These are phyloP conservation scores for Seriola aureovittata DNA, from an alignment of 2,113 vertebrate genomes.

Conservation along the genomic window DNA sequence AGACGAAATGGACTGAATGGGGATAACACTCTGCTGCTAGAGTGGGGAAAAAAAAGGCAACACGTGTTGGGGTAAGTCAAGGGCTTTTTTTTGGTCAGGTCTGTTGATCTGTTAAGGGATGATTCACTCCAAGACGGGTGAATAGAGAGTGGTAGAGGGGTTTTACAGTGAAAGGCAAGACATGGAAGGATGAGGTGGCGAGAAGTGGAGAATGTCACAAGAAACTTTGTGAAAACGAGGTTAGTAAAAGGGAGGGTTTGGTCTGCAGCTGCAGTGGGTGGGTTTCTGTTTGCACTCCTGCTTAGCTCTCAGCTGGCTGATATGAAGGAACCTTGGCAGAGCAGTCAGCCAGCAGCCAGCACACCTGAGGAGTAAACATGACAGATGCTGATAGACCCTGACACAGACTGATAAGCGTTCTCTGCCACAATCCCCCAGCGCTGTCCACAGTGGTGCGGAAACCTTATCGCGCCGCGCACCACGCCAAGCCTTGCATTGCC, in stretches of 20 bases:
- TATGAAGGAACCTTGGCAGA: conserved; percentile 70
- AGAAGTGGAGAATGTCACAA: conserved; percentile 15
- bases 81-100: conserved; percentile 1
- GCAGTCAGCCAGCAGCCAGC: conserved; percentile 69
- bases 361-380: conserved; percentile 80
- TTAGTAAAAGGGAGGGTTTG: conserved; percentile 26
- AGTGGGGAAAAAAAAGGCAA: conserved; percentile 28
- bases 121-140: conserved; percentile 35
- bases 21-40: conserved; percentile 7
- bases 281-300: conserved; percentile 61
- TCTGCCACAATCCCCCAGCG: conserved; percentile 57
- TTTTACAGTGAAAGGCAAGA: conserved; percentile 20
- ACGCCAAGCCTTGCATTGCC: conserved; percentile 15
- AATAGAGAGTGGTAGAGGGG: conserved; percentile 9
- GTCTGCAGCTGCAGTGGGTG: conserved; percentile 43
- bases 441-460: conserved; percentile 69
- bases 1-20: conserved; percentile 22
- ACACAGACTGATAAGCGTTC: conserved; percentile 72
- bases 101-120: conserved; percentile 33
- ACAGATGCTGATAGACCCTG: conserved; percentile 79
- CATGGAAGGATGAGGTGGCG: not conserved
- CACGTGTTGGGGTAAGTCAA: conserved; percentile 7
- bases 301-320: conserved; percentile 69
- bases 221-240: conserved; percentile 37
- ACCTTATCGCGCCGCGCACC: conserved; percentile 61